Evolutionary conservation across 92 coral and sea anemone species (phyloP), one percentile per base, ranked within the genome.

Genomic region (Palythoa grandiflora): DNA sequence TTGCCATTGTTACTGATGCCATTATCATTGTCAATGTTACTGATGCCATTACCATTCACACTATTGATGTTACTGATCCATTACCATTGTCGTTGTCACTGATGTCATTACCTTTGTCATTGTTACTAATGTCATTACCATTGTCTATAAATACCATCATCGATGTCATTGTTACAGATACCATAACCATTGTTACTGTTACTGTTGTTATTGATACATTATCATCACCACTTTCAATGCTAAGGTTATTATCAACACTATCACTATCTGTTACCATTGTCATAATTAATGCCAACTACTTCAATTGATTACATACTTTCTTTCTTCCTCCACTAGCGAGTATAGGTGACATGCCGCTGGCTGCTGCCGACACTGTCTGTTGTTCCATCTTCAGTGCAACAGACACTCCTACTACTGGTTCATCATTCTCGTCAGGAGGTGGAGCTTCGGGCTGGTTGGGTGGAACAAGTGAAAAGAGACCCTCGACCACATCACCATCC

Each of bases 361-460:
- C 83, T 7, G 83, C 89, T 2, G 83, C 78, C 3, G 96, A 81
- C 5, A 38, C 80, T 15, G 73, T 19, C 13, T 89, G 92, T 63
- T 88, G 91, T 13, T 97, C 99, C 35, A 59, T 57, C 80, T 90
- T 84, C 48, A 97, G 75, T 66, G 95, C 87, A 65, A 97, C 95
- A 66, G 99, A 95, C 68, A 97, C 98, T 1, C 98, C 97, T 85
- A 97, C 98, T 7, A 87, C 97, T 17, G 99, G 99, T 8, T 79
- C 93, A 50, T 59, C 73, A 17, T 91, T 93, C 70, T 93, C 92
- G 51, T 80, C 77, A 9, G 89, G 88, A 10, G 84, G 28, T 13
- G 65, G 84, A 75, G 83, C 92, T 16, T 83, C 89, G 8, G 36
- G 88, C 52, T 91, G 88, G 17, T 88, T 93, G 68, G 92, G 88